phyloP scores from a whole-genome alignment of 2,113 vertebrate genomes.

The Poeciliopsis prolifica region DNA sequence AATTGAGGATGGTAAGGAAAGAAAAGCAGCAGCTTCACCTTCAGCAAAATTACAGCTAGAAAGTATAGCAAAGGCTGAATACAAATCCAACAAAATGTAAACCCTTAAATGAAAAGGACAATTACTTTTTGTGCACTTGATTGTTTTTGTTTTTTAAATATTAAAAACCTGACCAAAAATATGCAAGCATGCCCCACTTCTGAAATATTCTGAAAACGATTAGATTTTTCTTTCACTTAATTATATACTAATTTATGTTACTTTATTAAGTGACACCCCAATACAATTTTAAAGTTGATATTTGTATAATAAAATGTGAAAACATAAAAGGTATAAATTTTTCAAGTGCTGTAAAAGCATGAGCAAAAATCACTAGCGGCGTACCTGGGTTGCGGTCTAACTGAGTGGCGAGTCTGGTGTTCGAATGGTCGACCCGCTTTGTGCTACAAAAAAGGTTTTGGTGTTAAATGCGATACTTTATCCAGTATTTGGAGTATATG shows the following conservation, averaged over 20 bases:
- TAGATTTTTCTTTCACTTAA: background rate
- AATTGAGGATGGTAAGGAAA: too few relatives aligned
- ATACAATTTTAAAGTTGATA: background rate
- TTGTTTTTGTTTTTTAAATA: too few relatives aligned
- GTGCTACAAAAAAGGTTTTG: conserved; percentile 78
- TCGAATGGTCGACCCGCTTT: conserved; percentile 91
- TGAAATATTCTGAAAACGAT: too few relatives aligned
- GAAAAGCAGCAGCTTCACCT: too few relatives aligned
- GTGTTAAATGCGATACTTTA: background rate
- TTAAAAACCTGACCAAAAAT: too few relatives aligned
- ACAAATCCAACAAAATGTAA: too few relatives aligned
- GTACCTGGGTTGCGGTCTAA: conserved; percentile 90
- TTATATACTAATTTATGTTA: background rate
- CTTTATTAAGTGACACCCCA: background rate
- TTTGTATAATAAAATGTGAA: background rate
- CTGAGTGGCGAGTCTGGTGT: conserved; percentile 90
- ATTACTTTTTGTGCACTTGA: too few relatives aligned
- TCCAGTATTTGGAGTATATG: background rate
- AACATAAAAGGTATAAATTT: background rate
- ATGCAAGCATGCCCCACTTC: too few relatives aligned
- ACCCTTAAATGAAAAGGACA: too few relatives aligned
- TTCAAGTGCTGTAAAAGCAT: background rate
- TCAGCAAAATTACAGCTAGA: too few relatives aligned
- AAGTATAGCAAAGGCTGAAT: too few relatives aligned
- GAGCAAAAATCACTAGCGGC: background rate